A percentile compares a stretch with the other conserved stretches of the same genome.
These are phyloP conservation scores for Pseudochirops corinnae DNA, from an alignment of 2,797 vertebrate genomes.

Conservation along the genomic window DNA sequence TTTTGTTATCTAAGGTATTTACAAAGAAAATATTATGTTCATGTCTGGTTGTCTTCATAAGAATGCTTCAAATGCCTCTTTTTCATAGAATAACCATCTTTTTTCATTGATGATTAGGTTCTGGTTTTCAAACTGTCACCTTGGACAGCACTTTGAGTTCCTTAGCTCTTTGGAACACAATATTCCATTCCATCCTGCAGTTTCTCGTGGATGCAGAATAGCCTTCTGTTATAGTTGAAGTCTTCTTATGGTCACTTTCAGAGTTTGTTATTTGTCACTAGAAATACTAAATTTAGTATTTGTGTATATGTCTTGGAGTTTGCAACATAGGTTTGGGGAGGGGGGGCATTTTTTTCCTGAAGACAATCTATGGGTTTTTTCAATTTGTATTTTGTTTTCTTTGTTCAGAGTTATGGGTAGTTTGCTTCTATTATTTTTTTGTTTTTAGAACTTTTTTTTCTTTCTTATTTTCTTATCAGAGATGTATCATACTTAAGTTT, in stretches of 20 bases:
- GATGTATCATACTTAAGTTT: background rate
- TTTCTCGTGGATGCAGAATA: background rate
- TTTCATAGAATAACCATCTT: background rate
- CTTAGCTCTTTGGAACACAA: background rate
- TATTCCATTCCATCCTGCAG: background rate
- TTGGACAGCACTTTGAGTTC: background rate
- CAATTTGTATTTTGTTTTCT: background rate
- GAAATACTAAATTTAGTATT: background rate
- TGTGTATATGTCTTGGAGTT: background rate
- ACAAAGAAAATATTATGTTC: background rate
- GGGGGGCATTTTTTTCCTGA: background rate
- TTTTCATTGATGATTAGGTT: background rate
- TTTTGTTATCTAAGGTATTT: background rate
- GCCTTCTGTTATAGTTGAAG: background rate
- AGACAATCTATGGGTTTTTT: background rate
- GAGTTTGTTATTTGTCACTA: background rate
- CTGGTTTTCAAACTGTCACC: background rate
- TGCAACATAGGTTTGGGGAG: background rate
- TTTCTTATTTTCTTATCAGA: background rate
- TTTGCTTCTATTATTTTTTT: background rate
- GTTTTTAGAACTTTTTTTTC: background rate
- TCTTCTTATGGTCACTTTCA: background rate
- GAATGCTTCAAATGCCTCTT: background rate
- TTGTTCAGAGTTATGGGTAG: background rate
- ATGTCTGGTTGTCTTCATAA: background rate